A percentile compares a stretch with the other conserved stretches of the same genome.
Conservation (phyloP, 2,797 vertebrate genomes). For the Malacoctenus gilli region DNA sequence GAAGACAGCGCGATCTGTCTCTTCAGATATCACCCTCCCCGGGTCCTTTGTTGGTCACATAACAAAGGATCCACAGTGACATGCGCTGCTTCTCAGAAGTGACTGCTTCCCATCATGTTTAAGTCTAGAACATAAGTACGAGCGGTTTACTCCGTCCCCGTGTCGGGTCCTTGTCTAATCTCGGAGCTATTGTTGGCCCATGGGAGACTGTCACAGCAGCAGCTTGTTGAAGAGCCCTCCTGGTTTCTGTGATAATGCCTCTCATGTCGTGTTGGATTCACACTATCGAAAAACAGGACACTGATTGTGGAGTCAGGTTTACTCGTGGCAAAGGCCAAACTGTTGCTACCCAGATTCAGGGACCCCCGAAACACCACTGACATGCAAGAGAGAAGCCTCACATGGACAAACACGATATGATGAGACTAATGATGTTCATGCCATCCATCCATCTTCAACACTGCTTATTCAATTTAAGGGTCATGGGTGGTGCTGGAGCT, state of each 20-base stretch:
- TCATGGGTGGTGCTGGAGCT: too few species aligned
- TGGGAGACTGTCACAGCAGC: conserved; percentile 61
- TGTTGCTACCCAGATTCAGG: conserved; percentile 20
- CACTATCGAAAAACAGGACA: conserved; percentile 37
- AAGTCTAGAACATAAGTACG: conserved; percentile 15
- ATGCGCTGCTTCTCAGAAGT: conserved; percentile 12
- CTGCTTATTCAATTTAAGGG: too few species aligned
- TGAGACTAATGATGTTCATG: too few species aligned
- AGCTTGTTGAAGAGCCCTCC: conserved; percentile 71
- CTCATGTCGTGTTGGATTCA: conserved; percentile 60
- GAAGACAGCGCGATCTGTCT: neutral
- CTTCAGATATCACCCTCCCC: conserved; percentile 1
- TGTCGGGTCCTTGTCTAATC: conserved; percentile 70
- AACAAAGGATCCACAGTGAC: conserved; percentile 13
- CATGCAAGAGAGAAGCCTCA: neutral
- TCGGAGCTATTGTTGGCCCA: conserved; percentile 66
- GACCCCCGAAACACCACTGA: conserved; percentile 7
- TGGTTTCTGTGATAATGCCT: conserved; percentile 66
- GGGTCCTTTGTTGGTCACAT: conserved; percentile 11
- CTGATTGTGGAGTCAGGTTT: conserved; percentile 46
- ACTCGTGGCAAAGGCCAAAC: conserved; percentile 28
- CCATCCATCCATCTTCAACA: too few species aligned
- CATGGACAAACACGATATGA: too few species aligned
- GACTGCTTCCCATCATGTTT: conserved; percentile 35
- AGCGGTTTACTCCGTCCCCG: conserved; percentile 24